phyloP scores from a whole-genome alignment of 1,140 invertebrate genomes.

The Tetramorium parvispinum region DNA sequence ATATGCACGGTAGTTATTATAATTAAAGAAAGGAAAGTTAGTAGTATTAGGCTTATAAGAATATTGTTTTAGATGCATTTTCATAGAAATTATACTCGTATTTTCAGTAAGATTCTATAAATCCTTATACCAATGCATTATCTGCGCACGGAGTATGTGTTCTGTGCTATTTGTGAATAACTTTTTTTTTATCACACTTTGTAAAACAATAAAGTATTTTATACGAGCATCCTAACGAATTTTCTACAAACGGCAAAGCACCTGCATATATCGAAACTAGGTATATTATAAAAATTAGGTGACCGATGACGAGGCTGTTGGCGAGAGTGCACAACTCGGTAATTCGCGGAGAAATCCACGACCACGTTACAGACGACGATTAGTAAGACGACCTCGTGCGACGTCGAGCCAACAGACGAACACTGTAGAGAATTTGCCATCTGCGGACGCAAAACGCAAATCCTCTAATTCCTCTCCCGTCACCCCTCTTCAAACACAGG shows the following conservation, averaged over 20 bases:
- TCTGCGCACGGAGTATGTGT: slow-evolving; percentile 33
- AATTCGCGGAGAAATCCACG: slow-evolving; percentile 64
- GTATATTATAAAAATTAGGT: slow-evolving; percentile 58
- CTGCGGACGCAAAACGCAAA: slow-evolving; percentile 45
- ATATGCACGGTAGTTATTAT: slow-evolving; percentile 44
- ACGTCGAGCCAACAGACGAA: slow-evolving; percentile 64
- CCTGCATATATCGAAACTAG: background rate
- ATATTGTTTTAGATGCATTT: slow-evolving; percentile 34
- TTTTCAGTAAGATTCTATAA: slow-evolving; percentile 24
- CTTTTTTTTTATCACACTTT: slow-evolving; percentile 15
- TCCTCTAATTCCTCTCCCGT: slow-evolving; percentile 32
- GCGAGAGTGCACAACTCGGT: slow-evolving; percentile 55
- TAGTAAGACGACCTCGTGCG: slow-evolving; percentile 65
- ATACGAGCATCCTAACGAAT: background rate
- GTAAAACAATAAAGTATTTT: slow-evolving; percentile 31
- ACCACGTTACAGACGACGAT: slow-evolving; percentile 73
- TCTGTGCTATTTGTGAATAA: slow-evolving; percentile 13
- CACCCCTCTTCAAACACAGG: background rate
- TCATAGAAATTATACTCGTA: slow-evolving; percentile 15
- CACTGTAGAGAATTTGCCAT: slow-evolving; percentile 67
- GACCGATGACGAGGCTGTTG: slow-evolving; percentile 67
- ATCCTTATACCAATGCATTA: slow-evolving; percentile 7
- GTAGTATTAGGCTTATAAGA: slow-evolving; percentile 21
- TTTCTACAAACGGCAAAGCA: slow-evolving; percentile 23
- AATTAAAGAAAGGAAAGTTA: background rate